Percentiles rank a stretch among this genome's conserved stretches.
phyloP scores from a whole-genome alignment of 2,113 vertebrate species.

The Nyctibius bracteatus region DNA sequence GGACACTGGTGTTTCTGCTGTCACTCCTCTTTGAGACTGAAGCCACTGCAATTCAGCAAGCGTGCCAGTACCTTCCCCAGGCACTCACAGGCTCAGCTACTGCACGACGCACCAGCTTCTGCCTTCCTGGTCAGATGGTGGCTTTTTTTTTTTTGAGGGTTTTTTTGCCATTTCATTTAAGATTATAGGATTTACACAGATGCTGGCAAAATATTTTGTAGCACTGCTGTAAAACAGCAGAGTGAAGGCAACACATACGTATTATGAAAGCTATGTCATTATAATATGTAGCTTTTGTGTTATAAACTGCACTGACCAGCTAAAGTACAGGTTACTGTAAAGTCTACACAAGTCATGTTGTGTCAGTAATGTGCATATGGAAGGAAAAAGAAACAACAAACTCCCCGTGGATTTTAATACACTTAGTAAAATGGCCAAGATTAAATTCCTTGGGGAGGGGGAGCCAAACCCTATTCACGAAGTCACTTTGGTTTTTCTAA shows the following conservation, averaged over 20 bases:
- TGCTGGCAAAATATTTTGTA: conserved; percentile 22
- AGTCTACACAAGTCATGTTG: neutral
- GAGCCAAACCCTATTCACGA: conserved; percentile 8
- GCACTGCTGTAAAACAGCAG: neutral
- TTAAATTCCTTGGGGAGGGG: conserved; percentile 5
- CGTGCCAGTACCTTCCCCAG: neutral
- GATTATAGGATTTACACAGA: conserved; percentile 41
- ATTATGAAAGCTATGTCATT: conserved; percentile 5
- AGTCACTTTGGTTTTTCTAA: neutral
- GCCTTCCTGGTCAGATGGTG: neutral
- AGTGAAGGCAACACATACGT: neutral
- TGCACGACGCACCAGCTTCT: neutral
- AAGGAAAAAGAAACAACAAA: neutral
- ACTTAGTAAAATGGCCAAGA: neutral
- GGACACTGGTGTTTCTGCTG: neutral
- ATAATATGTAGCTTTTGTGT: conserved; percentile 14
- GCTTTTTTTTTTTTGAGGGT: no score
- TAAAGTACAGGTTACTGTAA: conserved; percentile 53
- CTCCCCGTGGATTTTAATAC: neutral
- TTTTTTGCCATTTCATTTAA: neutral
- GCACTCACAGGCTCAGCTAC: neutral
- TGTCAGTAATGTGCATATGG: neutral
- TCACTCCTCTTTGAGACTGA: neutral
- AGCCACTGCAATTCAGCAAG: neutral
- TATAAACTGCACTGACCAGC: conserved; percentile 40